Base-by-base conservation (phyloP, 2,888 invertebrate species). In the Geophilus truncorum region DNA sequence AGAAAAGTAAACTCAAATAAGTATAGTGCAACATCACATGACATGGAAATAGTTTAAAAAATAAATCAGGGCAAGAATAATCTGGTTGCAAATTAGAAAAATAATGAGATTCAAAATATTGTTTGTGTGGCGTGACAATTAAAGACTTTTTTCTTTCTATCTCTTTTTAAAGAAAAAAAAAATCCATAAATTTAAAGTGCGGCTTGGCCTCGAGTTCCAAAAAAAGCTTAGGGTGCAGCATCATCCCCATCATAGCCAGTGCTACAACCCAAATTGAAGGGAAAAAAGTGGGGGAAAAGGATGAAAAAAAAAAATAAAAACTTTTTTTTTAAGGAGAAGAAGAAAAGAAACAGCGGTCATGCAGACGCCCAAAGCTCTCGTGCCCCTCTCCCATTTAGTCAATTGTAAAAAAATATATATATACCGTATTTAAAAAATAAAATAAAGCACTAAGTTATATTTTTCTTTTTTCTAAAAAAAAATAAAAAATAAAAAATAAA, bases 1-100 rank as follows among this genome's bases (percentile, higher is more conserved):
- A 30, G 18, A 75, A 30, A 30, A 76, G 23, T 32, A 76, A 34
- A 36, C 10, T 77, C 34, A 32, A 77, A 77, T 30, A 77, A 80
- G 77, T 80, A 80, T 77, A 77, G 77, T 80, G 80, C 80, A 80
- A 80, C 77, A 80, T 80, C 80, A 80, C 80, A 80, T 80, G 80
- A 80, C 80, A 80, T 51, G 45, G 78, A 45, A 77, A 77, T 32
- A 77, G 21, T 84, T 84, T 84, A 28, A 4, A 81, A 77, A 80
- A 81, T 30, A 83, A 82, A 57, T 36, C 21, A 81, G 80, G 30
- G 81, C 28, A 82, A 80, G 21, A 62, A 84, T 81, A 85, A 85
- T 81, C 76, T 34, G 77, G 36, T 77, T 28, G 36, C 32, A 77
- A 77, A 77, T 32, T 77, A 34, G 76, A 78, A 78, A 84, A 82